Conservation (phyloP, 2,797 vertebrate species). For the Notolepis coatsorum region DNA sequence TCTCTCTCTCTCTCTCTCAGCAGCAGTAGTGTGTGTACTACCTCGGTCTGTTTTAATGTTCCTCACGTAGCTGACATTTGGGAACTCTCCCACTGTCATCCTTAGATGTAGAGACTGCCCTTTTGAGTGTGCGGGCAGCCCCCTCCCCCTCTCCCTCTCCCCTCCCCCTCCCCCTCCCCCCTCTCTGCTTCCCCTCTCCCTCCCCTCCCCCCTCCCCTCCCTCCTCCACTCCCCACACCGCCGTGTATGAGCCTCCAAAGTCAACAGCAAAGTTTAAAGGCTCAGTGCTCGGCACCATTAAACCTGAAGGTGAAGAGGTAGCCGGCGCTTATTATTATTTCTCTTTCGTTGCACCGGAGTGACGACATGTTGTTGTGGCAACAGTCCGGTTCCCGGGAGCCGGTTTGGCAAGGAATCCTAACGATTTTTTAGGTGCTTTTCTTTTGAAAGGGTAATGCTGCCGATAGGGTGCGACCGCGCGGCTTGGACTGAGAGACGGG, state of each 20-base stretch:
- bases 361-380: conserved; percentile 65
- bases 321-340: conserved; percentile 61
- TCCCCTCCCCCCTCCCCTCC: conserved; percentile 20
- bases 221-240: conserved; percentile 28
- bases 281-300: conserved; percentile 67
- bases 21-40: too few species aligned
- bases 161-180: too few species aligned
- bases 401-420: too few species aligned
- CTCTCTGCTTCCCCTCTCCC: too few species aligned
- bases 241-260: conserved; percentile 65
- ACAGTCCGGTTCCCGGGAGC: too few species aligned
- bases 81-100: conserved; percentile 47
- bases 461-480: too few species aligned
- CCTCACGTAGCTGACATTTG: conserved; percentile 65
- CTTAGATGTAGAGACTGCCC: conserved; percentile 50
- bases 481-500: too few species aligned
- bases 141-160: too few species aligned
- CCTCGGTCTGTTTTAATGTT: too few species aligned
- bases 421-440: too few species aligned
- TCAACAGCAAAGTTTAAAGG: conserved; percentile 74
- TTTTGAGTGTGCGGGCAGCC: conserved; percentile 50
- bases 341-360: conserved; percentile 44
- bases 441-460: too few species aligned
- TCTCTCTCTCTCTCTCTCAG: too few species aligned
- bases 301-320: conserved; percentile 57